These are phyloP conservation scores for Caenorhabditis japonica DNA, from an alignment of 2,888 invertebrate genomes.

Conservation along the genomic window DNA sequence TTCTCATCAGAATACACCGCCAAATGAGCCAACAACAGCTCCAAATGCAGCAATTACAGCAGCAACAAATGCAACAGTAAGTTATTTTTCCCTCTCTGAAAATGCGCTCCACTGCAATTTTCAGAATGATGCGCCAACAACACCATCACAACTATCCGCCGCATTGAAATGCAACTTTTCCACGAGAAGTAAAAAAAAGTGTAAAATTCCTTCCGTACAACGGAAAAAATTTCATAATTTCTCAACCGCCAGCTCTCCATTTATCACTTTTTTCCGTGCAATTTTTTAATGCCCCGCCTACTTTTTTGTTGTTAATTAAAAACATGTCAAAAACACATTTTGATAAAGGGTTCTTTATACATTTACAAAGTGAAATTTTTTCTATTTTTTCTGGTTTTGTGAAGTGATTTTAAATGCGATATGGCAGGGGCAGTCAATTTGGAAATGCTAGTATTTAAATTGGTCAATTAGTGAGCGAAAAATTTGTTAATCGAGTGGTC, in stretches of 20 bases:
- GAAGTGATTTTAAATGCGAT: too few relatives aligned
- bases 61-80: constrained; percentile 11
- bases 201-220: constrained; percentile 4
- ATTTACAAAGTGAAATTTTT: too few relatives aligned
- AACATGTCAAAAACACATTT: too few relatives aligned
- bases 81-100: neutral
- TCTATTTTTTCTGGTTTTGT: too few relatives aligned
- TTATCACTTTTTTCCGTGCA: neutral
- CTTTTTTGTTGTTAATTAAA: too few relatives aligned
- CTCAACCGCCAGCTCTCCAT: too few relatives aligned
- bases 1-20: constrained; percentile 11
- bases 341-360: too few relatives aligned
- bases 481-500: constrained; percentile 38
- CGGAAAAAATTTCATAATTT: neutral
- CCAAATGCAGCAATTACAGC: constrained; percentile 2
- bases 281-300: neutral
- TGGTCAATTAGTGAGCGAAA: constrained; percentile 16
- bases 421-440: too few relatives aligned
- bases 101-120: neutral
- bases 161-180: neutral
- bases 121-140: constrained; percentile 11
- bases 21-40: constrained; percentile 9
- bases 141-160: constrained; percentile 11
- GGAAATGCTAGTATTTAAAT: too few relatives aligned
- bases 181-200: constrained; percentile 3